Evolutionary conservation across 2,113 vertebrate species (phyloP).

Genomic region (Aldabrachelys gigantea): DNA sequence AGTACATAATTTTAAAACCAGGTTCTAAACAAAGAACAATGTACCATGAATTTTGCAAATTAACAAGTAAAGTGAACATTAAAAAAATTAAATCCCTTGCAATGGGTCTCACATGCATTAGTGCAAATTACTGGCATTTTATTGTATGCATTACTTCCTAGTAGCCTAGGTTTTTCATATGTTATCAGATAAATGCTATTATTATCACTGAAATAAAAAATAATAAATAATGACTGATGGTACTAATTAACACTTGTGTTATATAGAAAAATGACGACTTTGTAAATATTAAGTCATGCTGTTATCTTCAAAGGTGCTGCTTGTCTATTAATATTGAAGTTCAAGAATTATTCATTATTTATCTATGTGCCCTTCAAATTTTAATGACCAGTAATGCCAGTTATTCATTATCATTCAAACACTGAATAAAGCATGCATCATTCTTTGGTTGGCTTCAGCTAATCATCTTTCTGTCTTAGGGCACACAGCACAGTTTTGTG

Average conservation of each 20-base stretch:
- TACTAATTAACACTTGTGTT: conserved; percentile 21
- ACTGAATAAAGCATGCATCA: neutral
- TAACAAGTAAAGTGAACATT: neutral
- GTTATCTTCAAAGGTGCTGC: neutral
- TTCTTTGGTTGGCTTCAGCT: neutral
- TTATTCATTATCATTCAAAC: neutral
- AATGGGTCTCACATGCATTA: neutral
- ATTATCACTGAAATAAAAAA: conserved; percentile 12
- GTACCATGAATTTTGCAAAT: too few relatives aligned
- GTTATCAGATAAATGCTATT: neutral
- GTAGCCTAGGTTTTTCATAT: neutral
- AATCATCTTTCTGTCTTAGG: neutral
- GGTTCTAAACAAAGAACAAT: neutral
- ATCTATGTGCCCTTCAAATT: neutral
- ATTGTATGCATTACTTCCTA: neutral
- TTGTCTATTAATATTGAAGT: neutral
- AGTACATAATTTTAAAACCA: neutral
- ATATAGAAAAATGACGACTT: neutral
- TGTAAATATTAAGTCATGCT: neutral
- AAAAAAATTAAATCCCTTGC: neutral
- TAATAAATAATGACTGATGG: neutral
- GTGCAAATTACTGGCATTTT: neutral
- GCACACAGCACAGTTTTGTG: neutral
- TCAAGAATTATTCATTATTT: neutral
- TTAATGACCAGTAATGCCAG: neutral